Conservation (phyloP, 2,797 vertebrate genomes). For the Glyptemys insculpta region DNA sequence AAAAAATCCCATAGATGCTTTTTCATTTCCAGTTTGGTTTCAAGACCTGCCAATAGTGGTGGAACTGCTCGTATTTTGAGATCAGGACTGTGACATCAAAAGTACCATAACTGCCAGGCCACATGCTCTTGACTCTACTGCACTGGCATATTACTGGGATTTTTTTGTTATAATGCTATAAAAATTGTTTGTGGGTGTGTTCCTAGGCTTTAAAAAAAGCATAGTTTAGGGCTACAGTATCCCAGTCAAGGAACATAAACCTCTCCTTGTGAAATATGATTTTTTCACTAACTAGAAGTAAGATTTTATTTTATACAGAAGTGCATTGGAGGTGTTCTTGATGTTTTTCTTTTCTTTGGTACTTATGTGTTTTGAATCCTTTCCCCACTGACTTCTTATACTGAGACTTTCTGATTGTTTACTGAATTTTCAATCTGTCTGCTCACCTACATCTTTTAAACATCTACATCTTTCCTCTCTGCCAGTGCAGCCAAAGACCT, state of each 20-base stretch:
- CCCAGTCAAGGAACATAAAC: neutral
- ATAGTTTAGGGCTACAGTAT: neutral
- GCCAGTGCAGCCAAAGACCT: neutral
- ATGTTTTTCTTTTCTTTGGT: neutral
- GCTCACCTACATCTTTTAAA: neutral
- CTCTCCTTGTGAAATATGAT: neutral
- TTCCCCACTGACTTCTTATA: neutral
- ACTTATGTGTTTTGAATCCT: neutral
- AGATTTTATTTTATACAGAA: neutral
- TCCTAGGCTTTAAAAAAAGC: neutral
- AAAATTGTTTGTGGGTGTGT: neutral
- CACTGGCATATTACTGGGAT: neutral
- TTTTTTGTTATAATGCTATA: neutral
- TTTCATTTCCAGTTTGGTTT: neutral
- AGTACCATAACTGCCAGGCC: neutral
- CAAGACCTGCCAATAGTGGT: neutral
- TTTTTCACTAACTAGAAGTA: neutral
- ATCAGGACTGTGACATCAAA: neutral
- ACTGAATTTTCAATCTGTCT: neutral
- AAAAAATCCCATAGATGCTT: neutral
- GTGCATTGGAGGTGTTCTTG: neutral
- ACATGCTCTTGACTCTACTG: neutral
- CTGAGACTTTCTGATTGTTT: neutral
- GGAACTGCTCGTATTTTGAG: neutral
- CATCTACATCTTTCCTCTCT: neutral